phyloP scores from a whole-genome alignment of 2,113 vertebrate species.

The Bucco capensis region DNA sequence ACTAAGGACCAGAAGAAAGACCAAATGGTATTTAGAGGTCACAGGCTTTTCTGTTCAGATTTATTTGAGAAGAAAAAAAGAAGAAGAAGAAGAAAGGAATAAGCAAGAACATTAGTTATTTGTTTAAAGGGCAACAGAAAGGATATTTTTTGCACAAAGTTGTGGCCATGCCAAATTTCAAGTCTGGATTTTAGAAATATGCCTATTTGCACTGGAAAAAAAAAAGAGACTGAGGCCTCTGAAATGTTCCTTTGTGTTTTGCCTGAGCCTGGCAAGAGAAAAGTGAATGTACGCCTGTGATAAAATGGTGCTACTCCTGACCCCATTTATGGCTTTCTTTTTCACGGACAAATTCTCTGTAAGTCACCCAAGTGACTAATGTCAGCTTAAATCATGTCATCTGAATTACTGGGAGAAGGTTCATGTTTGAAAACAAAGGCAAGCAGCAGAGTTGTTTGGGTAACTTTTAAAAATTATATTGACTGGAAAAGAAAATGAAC shows the following conservation, averaged over 20 bases:
- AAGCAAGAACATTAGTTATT: slow-evolving; percentile 16
- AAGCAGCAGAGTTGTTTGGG: neutral
- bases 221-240: neutral
- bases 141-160: slow-evolving; percentile 17
- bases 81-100: neutral
- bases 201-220: neutral
- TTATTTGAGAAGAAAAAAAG: neutral
- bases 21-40: neutral
- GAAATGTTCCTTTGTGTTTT: slow-evolving; percentile 42
- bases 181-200: slow-evolving; percentile 50
- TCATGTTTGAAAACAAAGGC: slow-evolving; percentile 13
- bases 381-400: slow-evolving; percentile 36
- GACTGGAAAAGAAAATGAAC: neutral
- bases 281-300: neutral
- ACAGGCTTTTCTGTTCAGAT: neutral
- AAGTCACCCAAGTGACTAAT: slow-evolving; percentile 30
- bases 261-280: neutral
- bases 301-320: slow-evolving; percentile 6
- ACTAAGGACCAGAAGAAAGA: neutral
- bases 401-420: slow-evolving; percentile 13
- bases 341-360: slow-evolving; percentile 1
- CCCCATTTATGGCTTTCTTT: neutral
- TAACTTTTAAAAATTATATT: neutral
- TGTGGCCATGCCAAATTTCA: slow-evolving; percentile 43
- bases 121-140: slow-evolving; percentile 56